These are phyloP conservation scores for Dicranocentrus wangi DNA, from an alignment of 2,888 invertebrate genomes.

Conservation along the genomic window DNA sequence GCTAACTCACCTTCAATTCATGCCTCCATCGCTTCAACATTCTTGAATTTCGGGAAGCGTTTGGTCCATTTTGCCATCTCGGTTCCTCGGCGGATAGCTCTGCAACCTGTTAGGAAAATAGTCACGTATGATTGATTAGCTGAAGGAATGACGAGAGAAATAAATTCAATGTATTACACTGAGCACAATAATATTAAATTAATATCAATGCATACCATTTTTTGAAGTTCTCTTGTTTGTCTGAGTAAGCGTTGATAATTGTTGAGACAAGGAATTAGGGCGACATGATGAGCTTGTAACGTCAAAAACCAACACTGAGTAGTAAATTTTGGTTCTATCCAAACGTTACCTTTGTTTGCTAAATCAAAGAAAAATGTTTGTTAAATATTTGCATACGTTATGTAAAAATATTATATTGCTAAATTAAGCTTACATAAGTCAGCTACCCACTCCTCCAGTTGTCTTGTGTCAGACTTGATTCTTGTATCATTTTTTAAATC, in stretches of 20 bases:
- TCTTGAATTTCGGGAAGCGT: slow-evolving; percentile 86
- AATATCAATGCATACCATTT: slow-evolving; percentile 79
- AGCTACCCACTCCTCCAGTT: slow-evolving; percentile 85
- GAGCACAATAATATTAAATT: neutral
- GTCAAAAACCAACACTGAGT: slow-evolving; percentile 98
- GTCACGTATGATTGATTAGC: neutral
- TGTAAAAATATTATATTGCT: slow-evolving; percentile 7
- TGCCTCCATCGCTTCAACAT: slow-evolving; percentile 90
- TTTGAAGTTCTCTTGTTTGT: slow-evolving; percentile 88
- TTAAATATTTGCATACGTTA: slow-evolving; percentile 2
- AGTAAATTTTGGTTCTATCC: slow-evolving; percentile 91
- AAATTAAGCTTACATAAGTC: slow-evolving; percentile 78
- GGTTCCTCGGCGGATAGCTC: slow-evolving; percentile 87
- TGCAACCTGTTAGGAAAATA: slow-evolving; percentile 78
- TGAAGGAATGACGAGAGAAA: no score
- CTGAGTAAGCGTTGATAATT: slow-evolving; percentile 86
- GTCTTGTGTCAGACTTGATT: slow-evolving; percentile 86
- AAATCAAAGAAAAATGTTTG: neutral
- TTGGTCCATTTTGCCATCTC: slow-evolving; percentile 86
- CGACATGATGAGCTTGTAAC: slow-evolving; percentile 93
- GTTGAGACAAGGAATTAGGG: slow-evolving; percentile 90
- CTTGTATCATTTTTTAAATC: slow-evolving; percentile 85
- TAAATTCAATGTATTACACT: no score
- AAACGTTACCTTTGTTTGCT: slow-evolving; percentile 76
- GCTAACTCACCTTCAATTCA: slow-evolving; percentile 80